Evolutionary conservation across 1,140 invertebrate genomes (phyloP).

Genomic region (Cydia splendana): DNA sequence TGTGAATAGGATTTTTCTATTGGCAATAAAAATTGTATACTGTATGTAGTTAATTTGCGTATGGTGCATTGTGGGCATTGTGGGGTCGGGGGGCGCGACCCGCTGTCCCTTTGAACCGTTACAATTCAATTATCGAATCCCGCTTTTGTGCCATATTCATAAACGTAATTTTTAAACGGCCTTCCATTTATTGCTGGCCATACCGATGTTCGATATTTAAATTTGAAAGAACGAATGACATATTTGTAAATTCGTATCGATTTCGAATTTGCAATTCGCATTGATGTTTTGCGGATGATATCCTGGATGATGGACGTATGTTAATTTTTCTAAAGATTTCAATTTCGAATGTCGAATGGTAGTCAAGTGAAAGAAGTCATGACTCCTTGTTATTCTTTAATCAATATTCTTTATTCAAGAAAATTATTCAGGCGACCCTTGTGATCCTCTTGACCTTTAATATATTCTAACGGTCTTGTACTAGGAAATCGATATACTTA

Average conservation of each 20-base stretch:
- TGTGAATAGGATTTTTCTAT: constrained; percentile 73
- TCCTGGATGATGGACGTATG: constrained; percentile 71
- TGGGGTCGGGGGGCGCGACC: constrained; percentile 62
- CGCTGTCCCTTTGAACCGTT: constrained; percentile 64
- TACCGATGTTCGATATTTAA: constrained; percentile 62
- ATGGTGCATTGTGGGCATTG: constrained; percentile 58
- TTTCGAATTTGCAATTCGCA: constrained; percentile 68
- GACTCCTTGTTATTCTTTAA: constrained; percentile 70
- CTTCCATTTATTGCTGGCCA: constrained; percentile 60
- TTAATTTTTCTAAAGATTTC: constrained; percentile 56
- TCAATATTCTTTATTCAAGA: constrained; percentile 65
- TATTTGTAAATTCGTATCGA: constrained; percentile 55
- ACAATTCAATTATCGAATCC: constrained; percentile 74
- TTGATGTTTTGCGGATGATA: constrained; percentile 67
- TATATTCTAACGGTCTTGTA: constrained; percentile 55
- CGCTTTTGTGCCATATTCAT: constrained; percentile 64
- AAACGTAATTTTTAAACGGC: constrained; percentile 59
- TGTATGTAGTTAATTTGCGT: constrained; percentile 72
- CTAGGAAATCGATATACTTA: constrained; percentile 42
- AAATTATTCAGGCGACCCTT: constrained; percentile 49
- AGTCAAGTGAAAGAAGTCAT: constrained; percentile 48
- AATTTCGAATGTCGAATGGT: constrained; percentile 43
- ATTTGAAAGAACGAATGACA: constrained; percentile 59
- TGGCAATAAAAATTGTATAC: constrained; percentile 73
- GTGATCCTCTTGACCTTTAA: constrained; percentile 53